phyloP scores from a whole-genome alignment of 35 echinoderm and acorn worm species.

The Holothuria glaberrima region DNA sequence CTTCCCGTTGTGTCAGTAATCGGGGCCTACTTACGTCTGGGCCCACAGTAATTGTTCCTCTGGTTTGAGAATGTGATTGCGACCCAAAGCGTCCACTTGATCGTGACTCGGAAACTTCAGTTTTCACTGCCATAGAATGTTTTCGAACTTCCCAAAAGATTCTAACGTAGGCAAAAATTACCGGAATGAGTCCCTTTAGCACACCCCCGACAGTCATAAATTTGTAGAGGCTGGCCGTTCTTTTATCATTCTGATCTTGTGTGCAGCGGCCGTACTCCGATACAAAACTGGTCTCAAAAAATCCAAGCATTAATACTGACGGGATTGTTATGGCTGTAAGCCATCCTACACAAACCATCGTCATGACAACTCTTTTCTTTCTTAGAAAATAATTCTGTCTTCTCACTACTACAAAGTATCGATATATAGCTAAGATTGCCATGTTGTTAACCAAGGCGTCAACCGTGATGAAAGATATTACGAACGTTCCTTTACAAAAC shows the following conservation, averaged over 20 bases:
- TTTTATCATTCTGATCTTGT: neutral
- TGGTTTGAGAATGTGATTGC: neutral
- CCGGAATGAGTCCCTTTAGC: constrained; percentile 13
- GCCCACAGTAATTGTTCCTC: neutral
- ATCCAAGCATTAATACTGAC: neutral
- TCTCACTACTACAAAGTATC: constrained; percentile 42
- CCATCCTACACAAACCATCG: constrained; percentile 11
- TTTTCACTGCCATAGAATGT: neutral
- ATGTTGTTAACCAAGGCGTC: constrained; percentile 46
- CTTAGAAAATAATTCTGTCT: constrained; percentile 33
- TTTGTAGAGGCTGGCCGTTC: constrained; percentile 8
- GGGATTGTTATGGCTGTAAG: neutral
- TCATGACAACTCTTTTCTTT: constrained; percentile 14
- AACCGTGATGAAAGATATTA: constrained; percentile 15
- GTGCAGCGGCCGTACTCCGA: constrained; percentile 12
- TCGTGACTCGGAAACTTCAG: neutral
- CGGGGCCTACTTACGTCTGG: neutral
- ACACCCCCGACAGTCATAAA: constrained; percentile 18
- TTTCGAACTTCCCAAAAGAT: constrained; percentile 51
- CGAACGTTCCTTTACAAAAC: constrained; percentile 21
- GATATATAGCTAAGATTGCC: constrained; percentile 35
- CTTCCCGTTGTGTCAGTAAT: neutral
- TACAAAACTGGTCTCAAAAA: constrained; percentile 1
- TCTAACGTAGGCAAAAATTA: constrained; percentile 28
- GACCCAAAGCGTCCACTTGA: neutral